Base-by-base conservation (phyloP, 2,888 invertebrate species). In the Rapana venosa region DNA sequence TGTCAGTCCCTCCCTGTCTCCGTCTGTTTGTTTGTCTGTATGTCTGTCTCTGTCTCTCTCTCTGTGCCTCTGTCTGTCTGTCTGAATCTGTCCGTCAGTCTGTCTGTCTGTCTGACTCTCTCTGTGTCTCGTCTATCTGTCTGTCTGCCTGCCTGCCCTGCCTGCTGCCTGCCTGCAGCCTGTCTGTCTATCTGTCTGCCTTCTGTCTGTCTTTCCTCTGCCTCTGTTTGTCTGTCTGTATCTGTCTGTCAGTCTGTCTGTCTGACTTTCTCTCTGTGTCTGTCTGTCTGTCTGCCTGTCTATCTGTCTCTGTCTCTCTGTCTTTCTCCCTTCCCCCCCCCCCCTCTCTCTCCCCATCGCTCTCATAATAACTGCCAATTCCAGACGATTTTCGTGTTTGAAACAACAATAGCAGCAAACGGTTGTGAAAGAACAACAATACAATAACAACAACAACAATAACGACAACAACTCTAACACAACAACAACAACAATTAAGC, bases 261-360 rank as follows among this genome's bases (percentile, higher is more conserved):
- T 70, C 70, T 70, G 17, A 20, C 70, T 70, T 22, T 70, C 70
- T 70, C 70, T 70, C 70, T 70, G 17, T 70, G 17, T 70, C 70
- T 70, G 17, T 70, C 70, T 70, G 17, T 70, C 70, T 70, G 17
- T 70, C 70, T 70, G 17, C 22, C 70, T 70, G 17, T 70, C n/a
- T 77, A 2, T 77, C 77, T 77, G 17, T 83, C 83, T 83, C 47
- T 83, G 13, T 83, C 47, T 83, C 36, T 83, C 47, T 83, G 20
- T 83, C 83, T 83, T 22, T 47, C 47, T 83, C 8, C 77, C 32
- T 11, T 32, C 30, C 32, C 77, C 20, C 5, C 32, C 77, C 30
- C 47, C 47, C 47, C 47, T 47, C 2, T 47, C 47, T 47, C 47
- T 47, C 47, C 47, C 8, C 8, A 2, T 47, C 47, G 2, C 2